These are phyloP conservation scores for Plebejus melissa DNA, from an alignment of 2,888 invertebrate species.

Conservation along the genomic window DNA sequence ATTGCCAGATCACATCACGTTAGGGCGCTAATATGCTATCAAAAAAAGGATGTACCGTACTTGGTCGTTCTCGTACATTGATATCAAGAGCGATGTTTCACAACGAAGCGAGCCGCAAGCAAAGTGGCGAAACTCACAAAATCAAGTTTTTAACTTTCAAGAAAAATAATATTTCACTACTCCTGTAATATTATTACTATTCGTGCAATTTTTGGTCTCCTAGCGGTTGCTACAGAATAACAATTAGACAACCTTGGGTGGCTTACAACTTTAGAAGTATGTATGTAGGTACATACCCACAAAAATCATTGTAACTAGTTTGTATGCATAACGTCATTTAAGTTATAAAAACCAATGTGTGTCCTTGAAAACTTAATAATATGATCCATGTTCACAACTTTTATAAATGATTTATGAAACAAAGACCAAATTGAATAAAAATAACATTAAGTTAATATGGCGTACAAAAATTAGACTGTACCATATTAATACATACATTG, in stretches of 20 bases:
- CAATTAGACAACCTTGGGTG: not conserved
- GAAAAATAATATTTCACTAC: not conserved
- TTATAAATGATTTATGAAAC: not conserved
- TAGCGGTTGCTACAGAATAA: not conserved
- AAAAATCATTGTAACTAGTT: not conserved
- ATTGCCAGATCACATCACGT: constrained; percentile 37
- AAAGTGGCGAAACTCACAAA: not conserved
- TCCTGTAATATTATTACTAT: not conserved
- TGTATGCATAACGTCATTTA: constrained; percentile 7
- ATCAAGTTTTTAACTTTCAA: not conserved
- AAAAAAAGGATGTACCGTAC: constrained; percentile 49
- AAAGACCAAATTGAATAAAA: not conserved
- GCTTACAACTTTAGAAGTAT: not conserved
- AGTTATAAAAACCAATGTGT: not conserved
- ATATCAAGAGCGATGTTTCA: constrained; percentile 47
- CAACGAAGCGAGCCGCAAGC: constrained; percentile 36
- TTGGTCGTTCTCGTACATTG: constrained; percentile 36
- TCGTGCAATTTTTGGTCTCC: not conserved
- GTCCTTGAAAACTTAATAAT: constrained; percentile 1
- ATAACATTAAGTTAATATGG: not conserved
- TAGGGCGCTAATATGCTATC: constrained; percentile 41
- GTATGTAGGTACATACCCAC: not conserved
- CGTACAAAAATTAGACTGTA: not conserved
- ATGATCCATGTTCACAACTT: not conserved
- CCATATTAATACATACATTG: not conserved